phyloP scores from a whole-genome alignment of 2,888 invertebrate genomes.

The Coenonympha glycerion region DNA sequence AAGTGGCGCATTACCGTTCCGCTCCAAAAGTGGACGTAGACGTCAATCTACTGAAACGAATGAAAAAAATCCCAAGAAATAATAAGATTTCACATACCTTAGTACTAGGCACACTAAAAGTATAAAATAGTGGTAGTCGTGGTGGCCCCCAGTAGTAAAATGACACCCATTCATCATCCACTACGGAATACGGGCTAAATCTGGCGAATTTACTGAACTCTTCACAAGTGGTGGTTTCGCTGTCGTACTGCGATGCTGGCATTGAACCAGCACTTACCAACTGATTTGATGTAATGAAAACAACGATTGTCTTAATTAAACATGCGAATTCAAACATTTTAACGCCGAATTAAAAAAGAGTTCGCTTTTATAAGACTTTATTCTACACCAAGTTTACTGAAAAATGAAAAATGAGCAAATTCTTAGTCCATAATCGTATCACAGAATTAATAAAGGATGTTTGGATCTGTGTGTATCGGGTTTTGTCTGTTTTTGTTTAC shows the following conservation, averaged over 20 bases:
- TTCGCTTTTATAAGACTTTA: no score
- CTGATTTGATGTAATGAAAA: neutral
- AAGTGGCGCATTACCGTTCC: no score
- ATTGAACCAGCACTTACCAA: slow-evolving; percentile 1
- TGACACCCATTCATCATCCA: slow-evolving; percentile 43
- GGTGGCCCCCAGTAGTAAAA: slow-evolving; percentile 48
- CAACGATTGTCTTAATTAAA: neutral
- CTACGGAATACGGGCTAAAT: slow-evolving; percentile 50
- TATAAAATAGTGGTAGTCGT: slow-evolving; percentile 16
- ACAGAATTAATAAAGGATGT: no score
- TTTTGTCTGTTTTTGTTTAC: neutral
- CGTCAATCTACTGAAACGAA: neutral
- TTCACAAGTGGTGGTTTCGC: slow-evolving; percentile 40
- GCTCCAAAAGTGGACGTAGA: no score
- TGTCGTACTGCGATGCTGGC: slow-evolving; percentile 15
- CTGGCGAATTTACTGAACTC: slow-evolving; percentile 46
- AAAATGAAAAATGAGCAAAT: no score
- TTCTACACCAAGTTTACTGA: no score
- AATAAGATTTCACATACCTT: slow-evolving; percentile 34
- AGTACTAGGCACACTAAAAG: slow-evolving; percentile 38
- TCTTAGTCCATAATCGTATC: no score
- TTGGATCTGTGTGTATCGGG: slow-evolving; percentile 4
- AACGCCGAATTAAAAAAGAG: no score
- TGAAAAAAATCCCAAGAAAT: neutral
- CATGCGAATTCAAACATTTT: neutral